These are phyloP conservation scores for Cassiopea andromeda DNA, from an alignment of 30 jellyfish, hydroid and myxozoan species.

Conservation along the genomic window DNA sequence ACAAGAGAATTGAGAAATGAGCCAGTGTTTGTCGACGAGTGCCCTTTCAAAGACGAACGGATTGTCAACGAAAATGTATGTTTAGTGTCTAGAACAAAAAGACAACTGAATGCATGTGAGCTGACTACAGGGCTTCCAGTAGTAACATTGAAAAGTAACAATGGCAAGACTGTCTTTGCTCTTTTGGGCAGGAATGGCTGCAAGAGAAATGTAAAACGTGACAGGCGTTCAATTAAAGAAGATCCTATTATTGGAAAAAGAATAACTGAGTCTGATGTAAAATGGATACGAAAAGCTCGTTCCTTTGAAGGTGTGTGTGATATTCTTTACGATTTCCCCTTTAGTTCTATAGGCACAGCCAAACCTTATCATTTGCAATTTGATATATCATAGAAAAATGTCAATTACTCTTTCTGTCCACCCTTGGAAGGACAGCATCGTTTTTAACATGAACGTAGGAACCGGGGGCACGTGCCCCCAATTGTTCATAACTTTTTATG, in stretches of 20 bases:
- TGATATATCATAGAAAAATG: too few species aligned
- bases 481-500: too few species aligned
- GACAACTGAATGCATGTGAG: constrained; percentile 12
- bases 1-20: constrained; percentile 14
- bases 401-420: too few species aligned
- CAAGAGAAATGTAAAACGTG: background rate
- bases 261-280: constrained; percentile 28
- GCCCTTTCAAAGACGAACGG: constrained; percentile 28
- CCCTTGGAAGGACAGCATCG: too few species aligned
- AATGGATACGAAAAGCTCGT: constrained; percentile 61
- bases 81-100: constrained; percentile 12
- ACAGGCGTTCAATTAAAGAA: background rate
- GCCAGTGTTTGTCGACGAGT: constrained; percentile 47
- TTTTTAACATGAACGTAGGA: too few species aligned
- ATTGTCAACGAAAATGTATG: constrained; percentile 20
- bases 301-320: constrained; percentile 34
- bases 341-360: too few species aligned
- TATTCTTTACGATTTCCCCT: too few species aligned
- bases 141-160: background rate
- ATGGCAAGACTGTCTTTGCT: constrained; percentile 31
- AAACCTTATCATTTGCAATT: too few species aligned
- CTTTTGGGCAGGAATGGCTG: constrained; percentile 5
- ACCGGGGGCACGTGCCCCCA: too few species aligned
- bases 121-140: constrained; percentile 50
- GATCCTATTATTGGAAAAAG: constrained; percentile 39